These are phyloP conservation scores for Silvanus unidentatus DNA, from an alignment of 2,888 invertebrate species.

Conservation along the genomic window DNA sequence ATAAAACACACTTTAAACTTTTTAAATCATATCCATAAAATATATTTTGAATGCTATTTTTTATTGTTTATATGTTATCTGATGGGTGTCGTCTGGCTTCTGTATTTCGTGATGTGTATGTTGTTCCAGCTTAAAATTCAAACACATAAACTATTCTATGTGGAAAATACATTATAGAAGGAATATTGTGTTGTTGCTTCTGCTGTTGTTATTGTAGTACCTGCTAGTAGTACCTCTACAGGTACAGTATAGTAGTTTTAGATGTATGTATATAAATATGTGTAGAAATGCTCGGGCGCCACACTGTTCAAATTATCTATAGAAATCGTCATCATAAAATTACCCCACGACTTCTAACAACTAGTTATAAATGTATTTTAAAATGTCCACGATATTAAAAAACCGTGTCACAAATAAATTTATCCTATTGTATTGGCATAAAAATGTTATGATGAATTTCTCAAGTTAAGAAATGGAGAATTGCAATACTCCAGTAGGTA, in stretches of 20 bases:
- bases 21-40: slow-evolving; percentile 20
- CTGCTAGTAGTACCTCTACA: too few relatives aligned
- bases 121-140: slow-evolving; percentile 15
- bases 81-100: slow-evolving; percentile 27
- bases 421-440: too few relatives aligned
- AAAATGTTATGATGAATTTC: too few relatives aligned
- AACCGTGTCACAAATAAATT: too few relatives aligned
- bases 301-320: slow-evolving; percentile 16
- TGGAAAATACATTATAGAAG: too few relatives aligned
- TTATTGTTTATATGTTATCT: slow-evolving; percentile 30
- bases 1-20: too few relatives aligned
- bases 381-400: slow-evolving; percentile 5
- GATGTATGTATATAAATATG: too few relatives aligned
- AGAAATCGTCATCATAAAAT: slow-evolving; percentile 12
- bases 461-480: too few relatives aligned
- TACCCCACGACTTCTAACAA: slow-evolving; percentile 12
- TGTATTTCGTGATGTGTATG: slow-evolving; percentile 25
- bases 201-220: too few relatives aligned
- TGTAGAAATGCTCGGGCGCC: slow-evolving; percentile 8
- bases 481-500: too few relatives aligned
- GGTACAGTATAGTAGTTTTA: too few relatives aligned
- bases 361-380: slow-evolving; percentile 10
- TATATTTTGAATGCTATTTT: slow-evolving; percentile 21
- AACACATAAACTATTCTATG: background rate
- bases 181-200: too few relatives aligned